Evolutionary conservation across 92 coral and sea anemone genomes (phyloP).

Genomic region (Epizoanthus fatuus): DNA sequence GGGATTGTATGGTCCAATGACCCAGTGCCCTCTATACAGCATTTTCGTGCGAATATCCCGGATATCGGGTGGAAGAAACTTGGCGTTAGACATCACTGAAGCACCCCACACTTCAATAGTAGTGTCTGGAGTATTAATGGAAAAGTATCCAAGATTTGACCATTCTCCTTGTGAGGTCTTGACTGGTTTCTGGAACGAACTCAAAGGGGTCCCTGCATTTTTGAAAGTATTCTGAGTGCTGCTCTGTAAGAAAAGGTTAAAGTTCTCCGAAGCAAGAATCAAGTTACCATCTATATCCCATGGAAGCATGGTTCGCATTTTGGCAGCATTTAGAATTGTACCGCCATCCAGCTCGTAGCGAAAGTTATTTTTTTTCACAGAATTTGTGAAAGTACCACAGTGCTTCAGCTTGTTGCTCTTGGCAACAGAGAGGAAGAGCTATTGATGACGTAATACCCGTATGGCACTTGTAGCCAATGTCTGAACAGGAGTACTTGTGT

Average conservation of each 20-base stretch:
- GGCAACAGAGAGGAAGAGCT: constrained; percentile 56
- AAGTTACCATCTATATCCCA: constrained; percentile 60
- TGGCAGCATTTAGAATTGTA: constrained; percentile 37
- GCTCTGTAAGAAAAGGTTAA: constrained; percentile 7
- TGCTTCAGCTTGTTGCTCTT: constrained; percentile 51
- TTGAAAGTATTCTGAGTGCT: not conserved
- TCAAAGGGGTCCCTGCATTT: constrained; percentile 34
- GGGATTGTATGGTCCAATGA: constrained; percentile 37
- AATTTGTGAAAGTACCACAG: constrained; percentile 49
- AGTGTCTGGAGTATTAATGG: constrained; percentile 48
- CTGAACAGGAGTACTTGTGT: constrained; percentile 51
- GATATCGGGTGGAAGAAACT: constrained; percentile 43
- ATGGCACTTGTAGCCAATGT: constrained; percentile 55
- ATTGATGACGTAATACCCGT: constrained; percentile 40
- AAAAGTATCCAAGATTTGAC: constrained; percentile 24
- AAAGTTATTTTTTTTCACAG: constrained; percentile 37
- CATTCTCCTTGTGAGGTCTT: constrained; percentile 6
- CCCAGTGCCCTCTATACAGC: constrained; percentile 40
- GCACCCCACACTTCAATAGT: constrained; percentile 47
- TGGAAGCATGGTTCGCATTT: constrained; percentile 42
- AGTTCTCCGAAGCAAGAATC: constrained; percentile 18
- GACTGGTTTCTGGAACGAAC: not conserved
- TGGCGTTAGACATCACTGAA: constrained; percentile 17
- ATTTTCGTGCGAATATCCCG: constrained; percentile 28
- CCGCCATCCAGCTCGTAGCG: constrained; percentile 50